Evolutionary conservation across 2,797 vertebrate genomes (phyloP).

Genomic region (Takifugu rubripes): DNA sequence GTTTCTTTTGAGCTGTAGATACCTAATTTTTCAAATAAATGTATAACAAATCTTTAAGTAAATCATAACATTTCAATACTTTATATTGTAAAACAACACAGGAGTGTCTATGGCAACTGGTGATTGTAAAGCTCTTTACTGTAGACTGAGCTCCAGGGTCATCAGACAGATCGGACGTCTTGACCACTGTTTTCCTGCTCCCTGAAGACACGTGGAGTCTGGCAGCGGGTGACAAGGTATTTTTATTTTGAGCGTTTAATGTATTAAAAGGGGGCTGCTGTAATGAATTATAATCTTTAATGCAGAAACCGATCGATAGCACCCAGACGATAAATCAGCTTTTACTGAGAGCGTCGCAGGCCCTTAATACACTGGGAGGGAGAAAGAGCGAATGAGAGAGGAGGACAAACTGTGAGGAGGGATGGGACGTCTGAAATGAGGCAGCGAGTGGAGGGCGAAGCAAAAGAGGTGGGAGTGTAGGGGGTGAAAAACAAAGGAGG

Average conservation of each 20-base stretch:
- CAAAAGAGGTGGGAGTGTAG: constrained; percentile 21
- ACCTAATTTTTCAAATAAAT: too few relatives aligned
- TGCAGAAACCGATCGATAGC: constrained; percentile 83
- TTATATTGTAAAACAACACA: too few relatives aligned
- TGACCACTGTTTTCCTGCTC: constrained; percentile 60
- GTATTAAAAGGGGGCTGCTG: constrained; percentile 80
- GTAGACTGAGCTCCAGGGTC: constrained; percentile 17
- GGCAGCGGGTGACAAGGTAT: constrained; percentile 47
- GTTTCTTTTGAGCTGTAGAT: too few relatives aligned
- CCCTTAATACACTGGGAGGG: constrained; percentile 81
- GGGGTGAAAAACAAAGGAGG: constrained; percentile 12
- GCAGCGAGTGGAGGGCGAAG: constrained; percentile 44
- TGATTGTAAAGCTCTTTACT: too few relatives aligned
- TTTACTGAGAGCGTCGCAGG: constrained; percentile 83
- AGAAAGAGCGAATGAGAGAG: constrained; percentile 50
- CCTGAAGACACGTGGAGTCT: constrained; percentile 46
- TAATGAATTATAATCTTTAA: constrained; percentile 90
- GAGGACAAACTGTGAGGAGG: constrained; percentile 47
- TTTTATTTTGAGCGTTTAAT: constrained; percentile 87
- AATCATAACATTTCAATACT: too few relatives aligned
- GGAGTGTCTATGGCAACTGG: too few relatives aligned
- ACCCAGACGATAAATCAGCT: constrained; percentile 84
- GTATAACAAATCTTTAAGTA: too few relatives aligned
- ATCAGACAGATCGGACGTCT: constrained; percentile 36
- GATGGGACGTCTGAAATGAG: constrained; percentile 33